Evolutionary conservation across 2,888 invertebrate species (phyloP).

Genomic region (Lasioglossum zephyrum): DNA sequence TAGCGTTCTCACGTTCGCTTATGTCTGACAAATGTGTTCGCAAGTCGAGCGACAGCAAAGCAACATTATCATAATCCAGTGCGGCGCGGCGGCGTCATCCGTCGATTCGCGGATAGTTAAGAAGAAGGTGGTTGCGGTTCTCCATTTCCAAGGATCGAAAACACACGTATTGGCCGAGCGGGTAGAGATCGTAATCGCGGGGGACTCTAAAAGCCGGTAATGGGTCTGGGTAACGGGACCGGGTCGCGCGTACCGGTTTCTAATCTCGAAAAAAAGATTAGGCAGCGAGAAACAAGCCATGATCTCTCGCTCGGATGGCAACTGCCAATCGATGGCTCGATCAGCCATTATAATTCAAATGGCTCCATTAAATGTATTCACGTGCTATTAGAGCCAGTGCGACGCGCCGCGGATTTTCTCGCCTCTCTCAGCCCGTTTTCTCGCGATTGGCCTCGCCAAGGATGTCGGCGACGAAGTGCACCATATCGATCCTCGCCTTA

Average conservation of each 20-base stretch:
- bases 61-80: slow-evolving; percentile 39
- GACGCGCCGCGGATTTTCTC: slow-evolving; percentile 52
- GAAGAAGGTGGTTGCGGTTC: neutral
- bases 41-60: neutral
- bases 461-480: slow-evolving; percentile 66
- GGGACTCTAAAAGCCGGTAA: slow-evolving; percentile 45
- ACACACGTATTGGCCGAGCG: slow-evolving; percentile 4
- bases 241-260: slow-evolving; percentile 60
- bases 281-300: slow-evolving; percentile 52
- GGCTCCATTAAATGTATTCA: slow-evolving; percentile 71
- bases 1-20: neutral
- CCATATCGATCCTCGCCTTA: slow-evolving; percentile 68
- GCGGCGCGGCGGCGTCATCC: neutral
- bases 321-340: slow-evolving; percentile 64
- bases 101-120: slow-evolving; percentile 1
- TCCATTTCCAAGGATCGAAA: slow-evolving; percentile 11
- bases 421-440: slow-evolving; percentile 47
- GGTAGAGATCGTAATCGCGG: slow-evolving; percentile 31
- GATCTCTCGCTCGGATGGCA: slow-evolving; percentile 44
- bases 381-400: slow-evolving; percentile 63
- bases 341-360: slow-evolving; percentile 74
- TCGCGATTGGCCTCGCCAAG: slow-evolving; percentile 58
- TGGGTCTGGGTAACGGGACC: slow-evolving; percentile 56
- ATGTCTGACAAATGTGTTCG: neutral
- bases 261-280: slow-evolving; percentile 65